Evolutionary conservation across 2,113 vertebrate genomes (phyloP).

Genomic region (Seriola rivoliana): DNA sequence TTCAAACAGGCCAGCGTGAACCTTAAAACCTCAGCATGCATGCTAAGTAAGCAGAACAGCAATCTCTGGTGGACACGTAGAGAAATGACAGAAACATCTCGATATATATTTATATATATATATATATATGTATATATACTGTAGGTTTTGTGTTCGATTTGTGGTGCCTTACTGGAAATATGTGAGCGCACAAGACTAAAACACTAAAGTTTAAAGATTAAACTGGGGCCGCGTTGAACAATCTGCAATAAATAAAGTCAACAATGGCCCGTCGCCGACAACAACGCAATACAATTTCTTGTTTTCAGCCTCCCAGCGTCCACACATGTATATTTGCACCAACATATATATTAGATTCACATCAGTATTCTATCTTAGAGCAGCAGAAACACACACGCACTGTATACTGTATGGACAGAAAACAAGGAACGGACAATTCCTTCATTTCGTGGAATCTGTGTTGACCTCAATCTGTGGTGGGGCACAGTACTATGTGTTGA

Average conservation of each 20-base stretch:
- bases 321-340: constrained; percentile 59
- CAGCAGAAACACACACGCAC: constrained; percentile 68
- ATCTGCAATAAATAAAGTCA: constrained; percentile 42
- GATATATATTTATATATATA: neutral
- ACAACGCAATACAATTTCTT: constrained; percentile 39
- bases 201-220: neutral
- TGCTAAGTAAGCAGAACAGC: constrained; percentile 61
- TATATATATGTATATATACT: neutral
- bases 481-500: constrained; percentile 77
- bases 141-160: constrained; percentile 4
- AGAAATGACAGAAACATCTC: constrained; percentile 28
- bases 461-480: constrained; percentile 76
- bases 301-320: constrained; percentile 44
- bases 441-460: constrained; percentile 71
- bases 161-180: constrained; percentile 25
- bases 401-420: constrained; percentile 71
- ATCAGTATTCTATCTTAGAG: constrained; percentile 68
- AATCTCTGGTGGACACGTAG: constrained; percentile 56
- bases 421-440: constrained; percentile 75
- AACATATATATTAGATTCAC: constrained; percentile 64
- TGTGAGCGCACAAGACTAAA: constrained; percentile 17
- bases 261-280: constrained; percentile 34
- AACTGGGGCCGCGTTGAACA: constrained; percentile 44
- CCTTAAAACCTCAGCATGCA: constrained; percentile 68
- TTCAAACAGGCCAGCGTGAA: constrained; percentile 76